A percentile compares a stretch with the other conserved stretches of the same genome.
Conservation (phyloP, 2,888 invertebrate genomes). For the Acleris sparsana region DNA sequence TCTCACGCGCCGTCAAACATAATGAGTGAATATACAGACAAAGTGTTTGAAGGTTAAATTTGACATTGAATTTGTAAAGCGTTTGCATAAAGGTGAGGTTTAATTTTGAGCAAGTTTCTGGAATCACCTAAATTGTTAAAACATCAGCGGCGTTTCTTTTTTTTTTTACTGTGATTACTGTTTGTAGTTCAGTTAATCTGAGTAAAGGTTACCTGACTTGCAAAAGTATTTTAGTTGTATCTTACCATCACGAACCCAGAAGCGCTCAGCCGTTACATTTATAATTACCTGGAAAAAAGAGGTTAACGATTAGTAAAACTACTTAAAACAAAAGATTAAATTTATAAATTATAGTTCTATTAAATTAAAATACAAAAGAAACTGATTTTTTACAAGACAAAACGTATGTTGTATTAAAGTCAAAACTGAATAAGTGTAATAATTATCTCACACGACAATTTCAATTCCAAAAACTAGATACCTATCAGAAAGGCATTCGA, state of each 20-base stretch:
- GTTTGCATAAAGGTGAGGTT: neutral
- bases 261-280: neutral
- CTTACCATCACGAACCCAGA: neutral
- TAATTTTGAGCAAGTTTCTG: neutral
- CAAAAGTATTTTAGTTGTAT: neutral
- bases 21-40: constrained; percentile 1
- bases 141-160: too few species aligned
- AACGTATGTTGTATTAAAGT: too few species aligned
- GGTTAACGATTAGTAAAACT: constrained; percentile 28
- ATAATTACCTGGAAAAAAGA: constrained; percentile 44
- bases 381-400: too few species aligned
- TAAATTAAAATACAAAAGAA: too few species aligned
- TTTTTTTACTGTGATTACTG: too few species aligned
- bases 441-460: too few species aligned
- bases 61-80: neutral
- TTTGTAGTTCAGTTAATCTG: too few species aligned
- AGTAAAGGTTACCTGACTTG: too few species aligned
- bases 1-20: constrained; percentile 18
- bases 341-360: too few species aligned
- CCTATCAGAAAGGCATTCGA: too few species aligned
- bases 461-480: too few species aligned
- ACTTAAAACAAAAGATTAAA: neutral
- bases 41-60: neutral
- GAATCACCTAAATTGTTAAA: constrained; percentile 1
- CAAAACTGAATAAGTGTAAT: too few species aligned